Evolutionary conservation across 2,113 vertebrate species (phyloP).

Genomic region (Pipra filicauda): DNA sequence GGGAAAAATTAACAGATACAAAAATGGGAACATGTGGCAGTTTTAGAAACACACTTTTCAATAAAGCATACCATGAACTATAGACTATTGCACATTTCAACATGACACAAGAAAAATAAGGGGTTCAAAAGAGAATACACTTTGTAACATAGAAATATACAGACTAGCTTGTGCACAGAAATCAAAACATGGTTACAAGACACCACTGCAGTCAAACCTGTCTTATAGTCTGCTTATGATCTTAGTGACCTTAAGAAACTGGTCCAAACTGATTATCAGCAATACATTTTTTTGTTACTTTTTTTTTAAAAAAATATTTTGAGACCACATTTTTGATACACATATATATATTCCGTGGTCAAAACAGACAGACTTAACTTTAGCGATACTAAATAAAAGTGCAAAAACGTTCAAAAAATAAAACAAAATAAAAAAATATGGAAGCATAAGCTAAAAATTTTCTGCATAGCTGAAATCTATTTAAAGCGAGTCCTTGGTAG

Average conservation of each 20-base stretch:
- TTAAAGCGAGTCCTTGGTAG: slow-evolving; percentile 88
- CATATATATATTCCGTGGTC: slow-evolving; percentile 83
- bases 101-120: slow-evolving; percentile 81
- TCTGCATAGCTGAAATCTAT: slow-evolving; percentile 99
- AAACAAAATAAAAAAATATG: slow-evolving; percentile 78
- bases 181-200: slow-evolving; percentile 78
- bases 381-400: slow-evolving; percentile 82
- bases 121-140: slow-evolving; percentile 73
- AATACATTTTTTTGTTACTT: slow-evolving; percentile 76
- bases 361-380: slow-evolving; percentile 80
- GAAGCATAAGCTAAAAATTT: slow-evolving; percentile 88
- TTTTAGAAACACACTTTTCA: slow-evolving; percentile 74
- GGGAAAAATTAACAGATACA: slow-evolving; percentile 62
- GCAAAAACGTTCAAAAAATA: slow-evolving; percentile 77
- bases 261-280: slow-evolving; percentile 89
- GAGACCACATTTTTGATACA: slow-evolving; percentile 85
- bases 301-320: slow-evolving; percentile 85
- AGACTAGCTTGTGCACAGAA: slow-evolving; percentile 88
- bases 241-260: slow-evolving; percentile 81
- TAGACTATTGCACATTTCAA: slow-evolving; percentile 98
- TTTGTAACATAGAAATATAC: slow-evolving; percentile 76
- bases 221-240: slow-evolving; percentile 84
- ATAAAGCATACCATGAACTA: slow-evolving; percentile 87
- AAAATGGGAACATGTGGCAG: slow-evolving; percentile 64
- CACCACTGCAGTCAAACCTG: slow-evolving; percentile 80